Base-by-base conservation (phyloP, 2,888 invertebrate species). In the Caradrina kadenii region DNA sequence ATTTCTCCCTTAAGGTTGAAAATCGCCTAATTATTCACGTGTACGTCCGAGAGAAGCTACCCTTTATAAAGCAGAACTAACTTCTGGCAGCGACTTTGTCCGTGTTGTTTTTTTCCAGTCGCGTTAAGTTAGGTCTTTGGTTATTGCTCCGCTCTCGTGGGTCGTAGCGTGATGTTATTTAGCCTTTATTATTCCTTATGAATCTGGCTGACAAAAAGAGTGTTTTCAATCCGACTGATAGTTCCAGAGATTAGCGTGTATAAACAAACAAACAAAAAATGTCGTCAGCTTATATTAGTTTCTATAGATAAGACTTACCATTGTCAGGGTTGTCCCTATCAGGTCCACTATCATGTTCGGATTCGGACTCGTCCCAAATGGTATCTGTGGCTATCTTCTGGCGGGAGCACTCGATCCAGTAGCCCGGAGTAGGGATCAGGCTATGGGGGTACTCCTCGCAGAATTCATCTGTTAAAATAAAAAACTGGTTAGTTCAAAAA, bases 381-480 rank as follows among this genome's bases (percentile, higher is more conserved):
- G 98, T 97, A 93, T 98, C 98, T 13, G 97, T 96, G 66, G 97
- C 96, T 86, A 98, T 98, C 93, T 98, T 98, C 94, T 98, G 98
- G 4, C 98, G 96, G n/a, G 98, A 98, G 92, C 99, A 99, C 93
- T 99, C 99, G 91, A 99, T 98, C 99, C 99, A 99, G 95, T 99
- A 99, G 67, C 99, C 99, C 0, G 99, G 98, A 0, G 98, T 98
- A 1, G 98, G 98, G 87, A 98, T 97, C 90, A 99, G 96, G 92
- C 97, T 98, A 95, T 99, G 99, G 0, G 99, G 99, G 93, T 98
- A 99, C 91, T 98, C 98, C 90, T 98, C 98, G 93, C 99, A 99
- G 93, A 98, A 98, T 94, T 98, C 98, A 96, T 99, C 98, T 98
- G 96, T 2, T 88, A 89, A 69, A n/a, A 15, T 50, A 61, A 61